Evolutionary conservation across 2,888 invertebrate genomes (phyloP).

Genomic region (Stenodema calcarata): DNA sequence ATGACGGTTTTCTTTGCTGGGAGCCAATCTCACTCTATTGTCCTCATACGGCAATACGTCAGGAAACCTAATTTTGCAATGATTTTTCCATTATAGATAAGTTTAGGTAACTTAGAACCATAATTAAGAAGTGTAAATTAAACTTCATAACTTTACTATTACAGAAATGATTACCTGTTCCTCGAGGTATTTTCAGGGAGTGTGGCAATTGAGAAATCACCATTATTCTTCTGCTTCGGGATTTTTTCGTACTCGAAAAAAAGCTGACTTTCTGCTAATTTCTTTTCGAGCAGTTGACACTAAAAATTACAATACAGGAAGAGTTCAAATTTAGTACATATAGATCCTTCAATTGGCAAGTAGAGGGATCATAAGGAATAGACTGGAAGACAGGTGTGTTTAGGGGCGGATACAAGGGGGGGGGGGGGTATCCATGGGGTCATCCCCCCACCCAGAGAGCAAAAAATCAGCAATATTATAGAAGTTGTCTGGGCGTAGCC

Average conservation of each 20-base stretch:
- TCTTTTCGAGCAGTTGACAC: conserved; percentile 72
- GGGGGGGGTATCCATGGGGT: no score
- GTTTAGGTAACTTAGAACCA: not conserved
- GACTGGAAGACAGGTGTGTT: no score
- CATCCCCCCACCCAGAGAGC: no score
- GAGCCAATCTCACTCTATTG: conserved; percentile 82
- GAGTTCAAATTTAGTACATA: not conserved
- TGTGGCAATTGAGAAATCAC: conserved; percentile 75
- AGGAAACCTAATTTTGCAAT: conserved; percentile 64
- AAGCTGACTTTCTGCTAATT: conserved; percentile 76
- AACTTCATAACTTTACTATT: no score
- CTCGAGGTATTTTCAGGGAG: conserved; percentile 70
- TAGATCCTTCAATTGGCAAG: no score
- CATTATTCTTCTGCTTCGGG: conserved; percentile 73
- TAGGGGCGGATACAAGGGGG: no score
- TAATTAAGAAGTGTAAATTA: no score
- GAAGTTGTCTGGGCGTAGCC: no score
- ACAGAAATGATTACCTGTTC: conserved; percentile 61
- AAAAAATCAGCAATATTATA: no score
- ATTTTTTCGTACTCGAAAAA: conserved; percentile 87
- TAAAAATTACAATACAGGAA: conserved; percentile 59
- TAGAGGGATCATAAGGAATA: no score
- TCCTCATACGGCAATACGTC: conserved; percentile 90
- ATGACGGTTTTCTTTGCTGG: conserved; percentile 79
- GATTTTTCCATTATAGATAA: not conserved